Percentiles rank a stretch among this genome's conserved stretches.
Conservation (phyloP, 2,113 vertebrate species). For the Nibea coibor region DNA sequence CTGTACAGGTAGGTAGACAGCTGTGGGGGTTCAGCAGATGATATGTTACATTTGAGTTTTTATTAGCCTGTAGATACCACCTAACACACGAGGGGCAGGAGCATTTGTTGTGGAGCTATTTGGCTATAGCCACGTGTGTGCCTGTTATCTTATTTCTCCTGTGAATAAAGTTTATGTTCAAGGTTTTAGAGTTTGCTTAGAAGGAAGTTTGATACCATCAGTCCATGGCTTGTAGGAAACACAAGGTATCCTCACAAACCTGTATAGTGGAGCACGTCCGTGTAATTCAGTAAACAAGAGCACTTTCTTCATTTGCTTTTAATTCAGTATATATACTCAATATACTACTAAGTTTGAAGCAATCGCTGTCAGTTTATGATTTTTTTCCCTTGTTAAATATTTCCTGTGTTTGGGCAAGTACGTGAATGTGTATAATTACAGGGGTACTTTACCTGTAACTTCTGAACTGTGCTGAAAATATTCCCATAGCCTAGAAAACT, state of each 20-base stretch:
- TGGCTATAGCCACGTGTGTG: background rate
- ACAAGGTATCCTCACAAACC: background rate
- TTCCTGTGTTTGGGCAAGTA: background rate
- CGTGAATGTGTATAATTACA: background rate
- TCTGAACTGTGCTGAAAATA: background rate
- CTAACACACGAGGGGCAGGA: background rate
- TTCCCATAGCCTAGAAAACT: background rate
- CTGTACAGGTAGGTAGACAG: conserved; percentile 44
- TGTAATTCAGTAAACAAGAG: background rate
- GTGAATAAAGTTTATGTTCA: conserved; percentile 3
- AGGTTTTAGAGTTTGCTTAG: background rate
- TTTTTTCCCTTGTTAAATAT: background rate
- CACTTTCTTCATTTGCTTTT: background rate
- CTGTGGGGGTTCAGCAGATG: conserved; percentile 26
- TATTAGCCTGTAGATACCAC: conserved; percentile 24
- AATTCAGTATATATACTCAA: background rate
- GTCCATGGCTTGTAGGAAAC: background rate
- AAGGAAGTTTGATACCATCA: background rate
- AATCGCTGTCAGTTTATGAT: background rate
- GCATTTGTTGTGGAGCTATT: conserved; percentile 23
- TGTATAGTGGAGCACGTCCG: background rate
- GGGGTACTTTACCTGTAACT: background rate
- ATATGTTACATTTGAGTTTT: conserved; percentile 29
- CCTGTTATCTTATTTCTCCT: conserved; percentile 13
- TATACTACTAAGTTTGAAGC: too few species aligned